These are phyloP conservation scores for Neoniphon sammara DNA, from an alignment of 2,797 vertebrate genomes.

Conservation along the genomic window DNA sequence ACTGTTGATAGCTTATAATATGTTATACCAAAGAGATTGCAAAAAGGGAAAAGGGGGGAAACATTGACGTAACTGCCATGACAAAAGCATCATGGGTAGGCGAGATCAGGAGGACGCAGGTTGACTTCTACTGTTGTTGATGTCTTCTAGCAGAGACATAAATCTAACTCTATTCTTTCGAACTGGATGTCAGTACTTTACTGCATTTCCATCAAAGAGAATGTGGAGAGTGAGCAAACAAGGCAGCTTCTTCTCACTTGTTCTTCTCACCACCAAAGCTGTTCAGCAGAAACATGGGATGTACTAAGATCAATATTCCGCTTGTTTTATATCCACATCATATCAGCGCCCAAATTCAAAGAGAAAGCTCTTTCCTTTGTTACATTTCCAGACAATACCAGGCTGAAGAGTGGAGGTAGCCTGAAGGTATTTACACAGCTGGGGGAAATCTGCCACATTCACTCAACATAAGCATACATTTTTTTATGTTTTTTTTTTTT, in stretches of 20 bases:
- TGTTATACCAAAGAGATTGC: neutral
- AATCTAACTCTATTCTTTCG: too few relatives aligned
- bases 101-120: too few relatives aligned
- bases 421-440: slow-evolving; percentile 66
- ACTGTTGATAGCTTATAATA: too few relatives aligned
- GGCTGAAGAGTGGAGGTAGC: slow-evolving; percentile 48
- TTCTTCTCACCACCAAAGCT: too few relatives aligned
- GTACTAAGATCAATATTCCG: neutral
- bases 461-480: slow-evolving; percentile 24
- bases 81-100: too few relatives aligned
- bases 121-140: too few relatives aligned
- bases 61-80: neutral
- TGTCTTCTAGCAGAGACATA: too few relatives aligned
- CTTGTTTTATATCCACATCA: slow-evolving; percentile 15
- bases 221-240: neutral
- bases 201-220: slow-evolving; percentile 14
- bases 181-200: too few relatives aligned
- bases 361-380: slow-evolving; percentile 41
- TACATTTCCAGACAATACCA: slow-evolving; percentile 17
- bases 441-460: slow-evolving; percentile 55
- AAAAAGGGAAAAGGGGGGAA: neutral
- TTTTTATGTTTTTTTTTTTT: too few relatives aligned
- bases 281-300: slow-evolving; percentile 13
- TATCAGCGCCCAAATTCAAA: slow-evolving; percentile 27
- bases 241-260: too few relatives aligned